phyloP scores from a whole-genome alignment of 2,113 vertebrate species.

The Hippolais icterina region DNA sequence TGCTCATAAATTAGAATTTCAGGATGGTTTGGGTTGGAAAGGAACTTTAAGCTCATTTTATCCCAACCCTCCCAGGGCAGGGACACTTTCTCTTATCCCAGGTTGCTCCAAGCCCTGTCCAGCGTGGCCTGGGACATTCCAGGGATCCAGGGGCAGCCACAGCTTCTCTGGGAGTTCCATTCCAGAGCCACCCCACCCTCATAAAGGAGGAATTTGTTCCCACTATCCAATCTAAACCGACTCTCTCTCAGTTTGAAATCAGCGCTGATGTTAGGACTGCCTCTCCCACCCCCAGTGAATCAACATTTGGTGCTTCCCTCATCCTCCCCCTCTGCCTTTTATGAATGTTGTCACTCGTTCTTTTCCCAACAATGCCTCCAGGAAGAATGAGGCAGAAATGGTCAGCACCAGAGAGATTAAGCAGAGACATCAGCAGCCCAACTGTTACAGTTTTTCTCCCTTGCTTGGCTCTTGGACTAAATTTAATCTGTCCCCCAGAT shows the following conservation, averaged over 20 bases:
- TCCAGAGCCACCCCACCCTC: background rate
- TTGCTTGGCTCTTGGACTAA: background rate
- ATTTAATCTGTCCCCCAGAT: background rate
- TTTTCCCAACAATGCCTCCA: background rate
- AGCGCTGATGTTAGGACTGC: background rate
- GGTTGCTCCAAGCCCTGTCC: rapidly evolving
- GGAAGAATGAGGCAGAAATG: background rate
- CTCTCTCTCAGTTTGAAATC: background rate
- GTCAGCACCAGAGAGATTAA: background rate
- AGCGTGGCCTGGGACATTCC: background rate
- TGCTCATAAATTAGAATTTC: background rate
- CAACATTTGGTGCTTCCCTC: background rate
- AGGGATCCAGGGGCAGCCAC: background rate
- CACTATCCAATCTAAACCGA: rapidly evolving
- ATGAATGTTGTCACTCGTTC: background rate
- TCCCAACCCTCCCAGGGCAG: rapidly evolving
- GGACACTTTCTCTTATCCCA: rapidly evolving
- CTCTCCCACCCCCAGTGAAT: background rate
- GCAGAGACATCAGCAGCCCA: background rate
- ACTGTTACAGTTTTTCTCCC: background rate
- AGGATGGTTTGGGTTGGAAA: background rate
- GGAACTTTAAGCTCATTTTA: background rate
- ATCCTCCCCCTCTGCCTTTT: background rate
- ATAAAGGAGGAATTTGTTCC: background rate
- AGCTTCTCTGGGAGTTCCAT: background rate